phyloP scores from a whole-genome alignment of 2,888 invertebrate genomes.

The Acanthoscelides obtectus region DNA sequence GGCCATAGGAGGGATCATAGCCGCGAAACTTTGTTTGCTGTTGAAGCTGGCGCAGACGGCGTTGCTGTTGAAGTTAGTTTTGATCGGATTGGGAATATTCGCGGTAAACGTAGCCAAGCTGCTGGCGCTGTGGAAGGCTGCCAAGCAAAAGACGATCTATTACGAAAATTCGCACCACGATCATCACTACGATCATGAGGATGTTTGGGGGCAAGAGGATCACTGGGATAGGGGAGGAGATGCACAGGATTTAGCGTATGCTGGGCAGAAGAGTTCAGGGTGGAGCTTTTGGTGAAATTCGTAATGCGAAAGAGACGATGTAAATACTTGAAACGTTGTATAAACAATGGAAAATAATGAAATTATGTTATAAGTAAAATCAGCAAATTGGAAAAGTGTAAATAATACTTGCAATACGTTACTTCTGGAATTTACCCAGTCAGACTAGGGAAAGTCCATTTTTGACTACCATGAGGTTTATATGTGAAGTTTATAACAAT shows the following conservation, averaged over 20 bases:
- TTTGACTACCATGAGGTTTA: too few species aligned
- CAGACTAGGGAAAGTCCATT: too few species aligned
- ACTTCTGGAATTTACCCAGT: too few species aligned
- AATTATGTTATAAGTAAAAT: too few species aligned
- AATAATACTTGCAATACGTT: too few species aligned
- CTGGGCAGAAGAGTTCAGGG: conserved; percentile 6
- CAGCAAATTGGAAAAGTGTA: too few species aligned
- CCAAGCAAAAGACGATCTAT: conserved; percentile 67
- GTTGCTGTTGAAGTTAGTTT: conserved; percentile 71
- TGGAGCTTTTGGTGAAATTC: neutral
- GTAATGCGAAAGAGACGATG: neutral
- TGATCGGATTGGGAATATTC: conserved; percentile 64
- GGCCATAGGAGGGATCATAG: conserved; percentile 62
- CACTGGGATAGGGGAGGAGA: conserved; percentile 34
- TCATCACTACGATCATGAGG: conserved; percentile 65
- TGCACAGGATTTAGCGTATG: conserved; percentile 39
- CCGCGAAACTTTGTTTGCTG: conserved; percentile 66
- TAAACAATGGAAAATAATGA: neutral
- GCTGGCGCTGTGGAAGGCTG: conserved; percentile 70
- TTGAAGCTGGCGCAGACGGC: conserved; percentile 69
- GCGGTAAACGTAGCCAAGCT: conserved; percentile 66
- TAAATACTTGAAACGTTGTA: neutral
- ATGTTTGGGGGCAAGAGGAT: conserved; percentile 43
- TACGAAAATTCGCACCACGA: conserved; percentile 81
- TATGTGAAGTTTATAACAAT: too few species aligned